phyloP scores from a whole-genome alignment of 2,888 invertebrate species.

The Rosalia funebris region DNA sequence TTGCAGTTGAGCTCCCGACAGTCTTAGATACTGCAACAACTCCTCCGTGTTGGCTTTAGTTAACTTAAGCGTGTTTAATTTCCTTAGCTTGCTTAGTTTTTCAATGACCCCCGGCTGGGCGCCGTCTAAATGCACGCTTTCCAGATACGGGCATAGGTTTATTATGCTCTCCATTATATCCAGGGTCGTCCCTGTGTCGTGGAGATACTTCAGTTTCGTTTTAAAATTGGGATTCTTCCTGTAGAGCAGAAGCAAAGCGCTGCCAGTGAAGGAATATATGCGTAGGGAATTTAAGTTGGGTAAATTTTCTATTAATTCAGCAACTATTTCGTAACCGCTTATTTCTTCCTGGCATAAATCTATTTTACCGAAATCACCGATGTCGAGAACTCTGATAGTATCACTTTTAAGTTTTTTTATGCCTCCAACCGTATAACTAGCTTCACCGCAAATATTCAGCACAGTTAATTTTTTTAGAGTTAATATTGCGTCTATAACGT shows the following conservation, averaged over 20 bases:
- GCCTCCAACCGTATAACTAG: conserved; percentile 74
- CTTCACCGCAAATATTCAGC: conserved; percentile 77
- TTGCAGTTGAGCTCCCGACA: conserved; percentile 57
- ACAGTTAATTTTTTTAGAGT: conserved; percentile 69
- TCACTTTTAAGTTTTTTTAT: conserved; percentile 70
- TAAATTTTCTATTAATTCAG: conserved; percentile 71
- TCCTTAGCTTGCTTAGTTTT: conserved; percentile 65
- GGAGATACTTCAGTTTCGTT: conserved; percentile 74
- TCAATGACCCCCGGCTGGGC: conserved; percentile 65
- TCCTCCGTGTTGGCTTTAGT: conserved; percentile 66
- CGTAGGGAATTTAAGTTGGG: conserved; percentile 73
- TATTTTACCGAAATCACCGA: conserved; percentile 77
- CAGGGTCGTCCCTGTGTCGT: conserved; percentile 72
- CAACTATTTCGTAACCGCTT: conserved; percentile 66
- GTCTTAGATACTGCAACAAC: conserved; percentile 68
- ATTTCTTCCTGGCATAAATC: conserved; percentile 68
- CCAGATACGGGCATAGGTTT: conserved; percentile 71
- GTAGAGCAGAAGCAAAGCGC: conserved; percentile 69
- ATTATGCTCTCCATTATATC: conserved; percentile 71
- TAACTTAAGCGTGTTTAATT: conserved; percentile 66
- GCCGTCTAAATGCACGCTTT: conserved; percentile 73
- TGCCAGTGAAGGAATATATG: conserved; percentile 76
- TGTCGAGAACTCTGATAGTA: conserved; percentile 67
- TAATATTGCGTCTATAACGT: conserved; percentile 70
- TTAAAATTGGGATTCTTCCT: conserved; percentile 68